Evolutionary conservation across 2,113 vertebrate species (phyloP).

Genomic region (Macrotus californicus): DNA sequence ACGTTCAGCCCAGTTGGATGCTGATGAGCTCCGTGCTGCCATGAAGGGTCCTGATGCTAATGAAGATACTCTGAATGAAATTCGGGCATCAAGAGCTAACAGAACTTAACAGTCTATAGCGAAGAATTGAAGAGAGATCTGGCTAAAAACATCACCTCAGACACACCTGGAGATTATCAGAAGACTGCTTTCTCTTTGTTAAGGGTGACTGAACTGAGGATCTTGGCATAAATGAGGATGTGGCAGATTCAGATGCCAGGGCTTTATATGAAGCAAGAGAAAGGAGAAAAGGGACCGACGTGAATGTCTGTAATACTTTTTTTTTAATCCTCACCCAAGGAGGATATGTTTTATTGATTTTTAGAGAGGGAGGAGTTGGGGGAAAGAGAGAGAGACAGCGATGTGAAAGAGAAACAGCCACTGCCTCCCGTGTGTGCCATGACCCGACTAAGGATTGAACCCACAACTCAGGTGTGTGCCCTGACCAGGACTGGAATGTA

Average conservation of each 20-base stretch:
- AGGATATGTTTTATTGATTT: no score
- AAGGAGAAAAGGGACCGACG: slow-evolving; percentile 88
- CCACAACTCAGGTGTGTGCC: no score
- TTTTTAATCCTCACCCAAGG: no score
- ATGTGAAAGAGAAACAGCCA: no score
- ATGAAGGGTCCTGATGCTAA: slow-evolving; percentile 93
- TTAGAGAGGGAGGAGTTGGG: no score
- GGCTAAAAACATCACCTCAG: slow-evolving; percentile 85
- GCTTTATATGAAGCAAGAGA: slow-evolving; percentile 94
- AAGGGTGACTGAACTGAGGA: slow-evolving; percentile 89
- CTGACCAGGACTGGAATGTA: no score
- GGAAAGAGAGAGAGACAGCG: no score
- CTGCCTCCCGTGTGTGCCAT: no score
- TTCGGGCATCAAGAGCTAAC: slow-evolving; percentile 89
- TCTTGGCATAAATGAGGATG: slow-evolving; percentile 80
- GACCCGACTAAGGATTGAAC: no score
- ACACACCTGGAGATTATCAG: slow-evolving; percentile 91
- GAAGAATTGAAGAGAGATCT: slow-evolving; percentile 93
- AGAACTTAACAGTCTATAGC: slow-evolving; percentile 84
- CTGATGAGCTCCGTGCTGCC: slow-evolving; percentile 82
- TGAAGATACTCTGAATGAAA: slow-evolving; percentile 90
- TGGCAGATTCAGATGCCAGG: slow-evolving; percentile 92
- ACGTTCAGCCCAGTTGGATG: slow-evolving; percentile 92
- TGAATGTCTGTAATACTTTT: slow-evolving; percentile 79
- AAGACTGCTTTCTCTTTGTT: slow-evolving; percentile 85